Evolutionary conservation across 2,797 vertebrate genomes (phyloP), one percentile per base, ranked within the genome.

Genomic region (Coccyzus lansbergi): DNA sequence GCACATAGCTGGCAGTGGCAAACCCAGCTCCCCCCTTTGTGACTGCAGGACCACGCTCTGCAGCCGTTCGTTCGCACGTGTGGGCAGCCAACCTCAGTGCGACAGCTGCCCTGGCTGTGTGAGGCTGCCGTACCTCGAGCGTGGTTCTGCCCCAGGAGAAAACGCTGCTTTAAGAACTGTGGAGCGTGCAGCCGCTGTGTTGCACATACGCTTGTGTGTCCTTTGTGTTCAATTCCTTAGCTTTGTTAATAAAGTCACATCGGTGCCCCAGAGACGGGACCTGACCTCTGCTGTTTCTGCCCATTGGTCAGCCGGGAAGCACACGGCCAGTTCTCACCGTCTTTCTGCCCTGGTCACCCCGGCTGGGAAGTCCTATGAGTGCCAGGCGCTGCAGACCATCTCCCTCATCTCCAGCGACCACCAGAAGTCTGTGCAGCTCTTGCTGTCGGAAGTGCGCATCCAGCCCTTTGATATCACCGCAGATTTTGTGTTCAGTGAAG

Each of bases 401-500:
- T 98, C 98, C 25, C 98, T 99, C 69, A 96, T 98, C 97, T 99
- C 99, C 86, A 99, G 97, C 1, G 99, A 99, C 95, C 99, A 99
- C 70, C 99, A 99, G 98, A 99, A 99, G 95, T 98, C 98, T 1
- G 96, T 99, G 89, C 98, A 98, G 10, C 91, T 99, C 94, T 95
- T 98, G 95, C 98, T 99, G 96, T 99, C 98, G 0, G 98, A 99
- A 68, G 98, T 98, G 89, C 99, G 99, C 94, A 97, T 99, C 82
- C 99, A 99, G 96, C 99, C 99, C 86, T 99, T 99, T 25, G 99
- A 99, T 96, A 99, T 99, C 95, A 64, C 97, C 4, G 98, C 98
- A 0, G 99, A 99, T 98, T 99, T 99, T 91, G 98, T 99, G 95
- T 99, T 99, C 98, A 99, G 99, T 87, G 98, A 99, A 98, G 98